Conservation (phyloP, 1,140 invertebrate species). For the Pogonomyrmex barbatus region DNA sequence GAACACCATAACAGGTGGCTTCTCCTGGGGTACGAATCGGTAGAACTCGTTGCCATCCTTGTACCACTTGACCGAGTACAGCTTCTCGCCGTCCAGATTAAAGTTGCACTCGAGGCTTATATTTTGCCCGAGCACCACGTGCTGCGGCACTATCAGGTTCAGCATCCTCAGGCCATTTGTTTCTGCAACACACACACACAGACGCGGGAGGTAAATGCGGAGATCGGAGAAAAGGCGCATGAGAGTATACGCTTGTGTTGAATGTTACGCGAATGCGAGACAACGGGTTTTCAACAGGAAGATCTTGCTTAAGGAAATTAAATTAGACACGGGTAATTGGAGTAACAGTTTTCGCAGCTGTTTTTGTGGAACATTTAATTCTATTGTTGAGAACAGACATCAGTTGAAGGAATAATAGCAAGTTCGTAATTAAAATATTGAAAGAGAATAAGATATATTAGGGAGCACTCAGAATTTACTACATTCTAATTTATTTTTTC, state of each 20-base stretch:
- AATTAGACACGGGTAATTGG: slow-evolving; percentile 48
- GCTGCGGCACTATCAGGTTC: slow-evolving; percentile 89
- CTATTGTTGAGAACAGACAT: slow-evolving; percentile 31
- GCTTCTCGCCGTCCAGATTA: slow-evolving; percentile 88
- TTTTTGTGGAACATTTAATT: slow-evolving; percentile 24
- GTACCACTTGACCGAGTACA: slow-evolving; percentile 94
- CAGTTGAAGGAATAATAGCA: slow-evolving; percentile 5
- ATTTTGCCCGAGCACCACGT: slow-evolving; percentile 89
- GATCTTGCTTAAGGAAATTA: slow-evolving; percentile 53
- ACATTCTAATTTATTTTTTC: neutral
- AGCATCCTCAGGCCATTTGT: slow-evolving; percentile 87
- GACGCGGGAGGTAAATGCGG: neutral
- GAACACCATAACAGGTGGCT: slow-evolving; percentile 88
- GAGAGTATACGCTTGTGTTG: neutral
- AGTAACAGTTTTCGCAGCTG: slow-evolving; percentile 36
- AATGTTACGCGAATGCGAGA: slow-evolving; percentile 15
- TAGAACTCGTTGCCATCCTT: slow-evolving; percentile 92
- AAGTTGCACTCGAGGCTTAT: slow-evolving; percentile 88
- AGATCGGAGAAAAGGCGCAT: slow-evolving; percentile 38
- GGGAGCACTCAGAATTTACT: neutral
- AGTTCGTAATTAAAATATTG: slow-evolving; percentile 15
- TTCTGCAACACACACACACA: slow-evolving; percentile 63
- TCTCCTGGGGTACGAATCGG: slow-evolving; percentile 90
- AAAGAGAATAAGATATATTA: neutral
- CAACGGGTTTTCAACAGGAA: slow-evolving; percentile 11